Evolutionary conservation across 2,797 vertebrate species (phyloP), one percentile per base, ranked within the genome.

Genomic region (Valencia hispanica): DNA sequence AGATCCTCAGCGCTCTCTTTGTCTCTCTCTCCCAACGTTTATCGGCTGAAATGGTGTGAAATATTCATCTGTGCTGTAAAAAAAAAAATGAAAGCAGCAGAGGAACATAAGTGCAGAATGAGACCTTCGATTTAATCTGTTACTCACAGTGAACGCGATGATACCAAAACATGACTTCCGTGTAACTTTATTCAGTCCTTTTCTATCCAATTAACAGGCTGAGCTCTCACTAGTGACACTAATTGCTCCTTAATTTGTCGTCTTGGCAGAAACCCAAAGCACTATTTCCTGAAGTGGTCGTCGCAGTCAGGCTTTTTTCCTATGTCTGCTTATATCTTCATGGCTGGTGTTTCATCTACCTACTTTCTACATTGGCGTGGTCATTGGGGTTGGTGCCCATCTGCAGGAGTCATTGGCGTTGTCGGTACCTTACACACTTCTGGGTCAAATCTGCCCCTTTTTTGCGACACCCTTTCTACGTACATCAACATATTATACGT

Each of bases 61-160:
- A 90, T 87, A 88, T 91, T 84, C n/a, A 92, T 84, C n/a, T 41
- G 9, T 0, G 4, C 50, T 36, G 72, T 82, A 51, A 84, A 78
- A 75, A 68, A 63, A 72, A 34, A n/a, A n/a, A n/a, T n/a, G n/a
- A n/a, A 65, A 81, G 84, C 66, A 25, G 69, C 78, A 34, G 66
- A 51, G 63, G 34, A 76, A 61, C 70, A 57, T 22, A 32, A 45
- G 30, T 25, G 22, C 2, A 43, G 25, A 34, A 20, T 3, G 25
- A 30, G 55, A 9, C n/a, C 27, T 59, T 59, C 18, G 9, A 2
- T 45, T 59, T 57, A 7, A 34, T 50, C 69, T n/a, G 20, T 0
- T 53, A 22, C 51, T 53, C 10, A 6, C n/a, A 18, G 10, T 7
- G 27, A 32, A 59, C 27, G 0, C 7, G 27, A 59, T 27, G n/a